Percentiles rank a stretch among this genome's conserved stretches.
These are phyloP conservation scores for Rhinoraja longicauda DNA, from an alignment of 2,797 vertebrate species.

Conservation along the genomic window DNA sequence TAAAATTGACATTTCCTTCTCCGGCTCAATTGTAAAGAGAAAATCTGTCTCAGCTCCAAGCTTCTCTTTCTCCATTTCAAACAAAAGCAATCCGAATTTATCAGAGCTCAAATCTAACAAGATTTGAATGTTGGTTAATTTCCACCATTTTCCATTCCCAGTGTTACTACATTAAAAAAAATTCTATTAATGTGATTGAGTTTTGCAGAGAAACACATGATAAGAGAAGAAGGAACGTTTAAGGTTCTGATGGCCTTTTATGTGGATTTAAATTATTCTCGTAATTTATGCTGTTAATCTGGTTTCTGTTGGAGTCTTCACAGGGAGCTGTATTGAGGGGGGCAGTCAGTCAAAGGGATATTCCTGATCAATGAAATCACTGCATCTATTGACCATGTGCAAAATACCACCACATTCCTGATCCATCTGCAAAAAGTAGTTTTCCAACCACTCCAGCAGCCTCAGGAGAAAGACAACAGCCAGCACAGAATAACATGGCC, in stretches of 20 bases:
- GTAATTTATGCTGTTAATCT: neutral
- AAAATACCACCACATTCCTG: neutral
- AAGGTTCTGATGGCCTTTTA: neutral
- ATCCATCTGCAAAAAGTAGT: too few species aligned
- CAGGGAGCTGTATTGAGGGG: neutral
- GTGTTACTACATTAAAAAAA: neutral
- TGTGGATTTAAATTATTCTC: neutral
- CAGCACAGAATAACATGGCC: neutral
- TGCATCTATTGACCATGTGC: too few species aligned
- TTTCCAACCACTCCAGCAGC: neutral
- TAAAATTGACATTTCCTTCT: slow-evolving; percentile 19
- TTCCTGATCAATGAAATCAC: neutral
- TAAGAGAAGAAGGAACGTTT: neutral
- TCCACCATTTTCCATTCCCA: neutral
- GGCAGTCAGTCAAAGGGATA: neutral
- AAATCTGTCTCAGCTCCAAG: neutral
- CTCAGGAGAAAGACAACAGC: neutral
- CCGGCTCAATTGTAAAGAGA: neutral
- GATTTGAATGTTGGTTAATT: neutral
- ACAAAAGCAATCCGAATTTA: neutral
- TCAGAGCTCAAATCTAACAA: neutral
- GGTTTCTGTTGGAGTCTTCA: neutral
- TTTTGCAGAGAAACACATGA: neutral
- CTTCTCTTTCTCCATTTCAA: slow-evolving; percentile 17
- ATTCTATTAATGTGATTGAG: neutral